Percentiles rank a stretch among this genome's conserved stretches.
Evolutionary conservation across 2,797 vertebrate species (phyloP).

Genomic region (Pipistrellus nathusii): DNA sequence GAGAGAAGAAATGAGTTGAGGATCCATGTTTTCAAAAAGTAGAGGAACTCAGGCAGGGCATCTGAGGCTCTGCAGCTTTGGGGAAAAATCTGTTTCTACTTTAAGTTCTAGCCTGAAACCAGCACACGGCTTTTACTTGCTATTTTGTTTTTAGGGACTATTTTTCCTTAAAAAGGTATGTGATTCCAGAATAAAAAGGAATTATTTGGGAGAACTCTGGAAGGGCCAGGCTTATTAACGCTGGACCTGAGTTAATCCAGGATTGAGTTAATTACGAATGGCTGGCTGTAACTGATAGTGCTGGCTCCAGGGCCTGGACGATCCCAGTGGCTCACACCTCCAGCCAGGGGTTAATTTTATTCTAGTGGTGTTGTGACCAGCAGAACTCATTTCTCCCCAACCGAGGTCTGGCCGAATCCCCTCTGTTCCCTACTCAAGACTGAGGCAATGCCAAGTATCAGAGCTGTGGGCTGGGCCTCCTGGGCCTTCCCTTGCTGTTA

Average conservation of each 20-base stretch:
- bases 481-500: background rate
- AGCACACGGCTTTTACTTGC: background rate
- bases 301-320: rapidly evolving
- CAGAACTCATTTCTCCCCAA: background rate
- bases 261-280: background rate
- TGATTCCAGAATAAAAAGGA: constrained; percentile 6
- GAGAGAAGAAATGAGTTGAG: background rate
- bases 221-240: background rate
- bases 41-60: background rate
- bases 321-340: background rate
- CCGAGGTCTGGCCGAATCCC: background rate
- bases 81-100: background rate
- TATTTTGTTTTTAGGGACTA: background rate
- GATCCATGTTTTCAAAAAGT: rapidly evolving
- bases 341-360: background rate
- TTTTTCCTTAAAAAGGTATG: background rate
- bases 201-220: background rate
- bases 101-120: background rate
- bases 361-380: background rate
- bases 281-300: background rate
- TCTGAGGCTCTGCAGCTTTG: background rate
- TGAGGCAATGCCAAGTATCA: too few species aligned
- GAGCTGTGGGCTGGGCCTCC: background rate
- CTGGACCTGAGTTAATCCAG: background rate
- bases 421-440: background rate